Evolutionary conservation across 2,113 vertebrate genomes (phyloP).

Genomic region (Grammomys dolichurus): DNA sequence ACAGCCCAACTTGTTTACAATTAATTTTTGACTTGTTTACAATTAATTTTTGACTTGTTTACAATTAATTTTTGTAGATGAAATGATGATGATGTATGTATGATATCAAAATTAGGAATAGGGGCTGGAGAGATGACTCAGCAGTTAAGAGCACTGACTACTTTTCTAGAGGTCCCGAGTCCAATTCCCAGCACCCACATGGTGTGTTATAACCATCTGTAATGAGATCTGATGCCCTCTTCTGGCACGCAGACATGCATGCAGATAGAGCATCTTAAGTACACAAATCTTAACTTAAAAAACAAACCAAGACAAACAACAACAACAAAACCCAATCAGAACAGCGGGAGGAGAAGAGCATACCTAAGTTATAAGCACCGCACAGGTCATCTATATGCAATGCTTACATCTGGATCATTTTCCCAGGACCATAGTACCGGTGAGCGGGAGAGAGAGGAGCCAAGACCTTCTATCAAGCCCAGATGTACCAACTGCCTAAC

Average conservation of each 20-base stretch:
- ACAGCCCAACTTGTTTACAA: neutral
- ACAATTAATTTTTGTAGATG: constrained; percentile 12
- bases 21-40: neutral
- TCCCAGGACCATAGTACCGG: neutral
- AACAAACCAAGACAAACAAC: neutral
- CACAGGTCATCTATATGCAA: constrained; percentile 20
- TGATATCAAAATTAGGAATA: constrained; percentile 43
- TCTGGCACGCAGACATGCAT: neutral
- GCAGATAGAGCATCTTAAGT: neutral
- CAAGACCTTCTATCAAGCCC: neutral
- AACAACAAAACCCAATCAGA: neutral
- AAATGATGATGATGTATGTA: neutral
- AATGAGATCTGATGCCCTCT: neutral
- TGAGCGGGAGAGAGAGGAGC: constrained; percentile 7
- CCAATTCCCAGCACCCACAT: neutral
- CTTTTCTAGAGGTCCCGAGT: neutral
- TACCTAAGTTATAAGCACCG: constrained; percentile 30
- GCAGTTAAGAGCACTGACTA: neutral
- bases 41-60: neutral
- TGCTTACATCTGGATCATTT: neutral
- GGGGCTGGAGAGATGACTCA: neutral
- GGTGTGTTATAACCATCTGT: neutral
- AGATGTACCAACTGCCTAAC: neutral
- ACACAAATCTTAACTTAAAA: neutral
- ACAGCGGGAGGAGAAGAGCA: constrained; percentile 15